Base-by-base conservation (phyloP, 1,140 invertebrate genomes). In the Probaryconus sp. region DNA sequence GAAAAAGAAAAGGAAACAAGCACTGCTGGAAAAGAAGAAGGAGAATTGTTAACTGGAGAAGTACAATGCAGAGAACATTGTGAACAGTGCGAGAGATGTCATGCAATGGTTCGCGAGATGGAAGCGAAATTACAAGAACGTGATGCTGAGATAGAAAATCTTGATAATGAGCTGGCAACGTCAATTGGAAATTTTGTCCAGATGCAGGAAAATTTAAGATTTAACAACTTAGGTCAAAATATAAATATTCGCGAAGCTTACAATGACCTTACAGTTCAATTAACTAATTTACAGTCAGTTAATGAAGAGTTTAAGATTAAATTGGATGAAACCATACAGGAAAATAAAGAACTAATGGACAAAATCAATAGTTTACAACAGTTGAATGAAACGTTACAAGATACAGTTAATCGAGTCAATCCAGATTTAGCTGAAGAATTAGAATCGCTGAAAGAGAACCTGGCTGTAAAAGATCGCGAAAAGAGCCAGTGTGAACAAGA, bases 91-190 rank as follows among this genome's bases (percentile, higher is more conserved):
- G 80, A 81, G 14, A 78, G 76, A 21, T 86, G 79, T 43, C 76
- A 80, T 0, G 78, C 68, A 0, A 33, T 81, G 18, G 72, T 87
- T 1, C 80, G 81, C 10, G 78, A 79, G 0, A 73, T 87, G 7
- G 85, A 92, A 45, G 90, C 90, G 2, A 94, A 93, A 83, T 79
- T 94, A 13, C 91, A 93, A 79, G 92, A 94, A 82, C 83, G 92
- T 42, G 92, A 94, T 74, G 88, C 92, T 5, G 92, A 92, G 68
- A 91, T 94, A 33, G 93, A 94, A 81, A 91, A 89, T 43, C 85
- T 94, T 33, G 91, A 94, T 73, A 84, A 88, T 10, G 92, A 94
- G 70, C 85, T 92, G n/a, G 82, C 81, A 0, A 91, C 91, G 53
- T 91, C 91, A 20, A 92, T 91, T 67, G 89, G 88, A 3, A 83